Base-by-base conservation (phyloP, 1,140 invertebrate genomes). In the Metaphire vulgaris region DNA sequence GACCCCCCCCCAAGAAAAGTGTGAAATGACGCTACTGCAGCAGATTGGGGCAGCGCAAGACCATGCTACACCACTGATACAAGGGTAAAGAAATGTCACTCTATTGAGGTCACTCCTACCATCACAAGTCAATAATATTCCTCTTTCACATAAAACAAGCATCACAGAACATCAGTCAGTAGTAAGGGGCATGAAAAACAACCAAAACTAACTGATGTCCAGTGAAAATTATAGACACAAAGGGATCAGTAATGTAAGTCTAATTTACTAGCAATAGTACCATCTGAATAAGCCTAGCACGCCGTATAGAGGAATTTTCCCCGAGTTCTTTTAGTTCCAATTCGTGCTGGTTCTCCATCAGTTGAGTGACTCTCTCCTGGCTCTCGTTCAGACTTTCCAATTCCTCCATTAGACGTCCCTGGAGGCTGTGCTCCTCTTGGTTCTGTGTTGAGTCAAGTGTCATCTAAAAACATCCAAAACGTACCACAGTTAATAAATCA, bases 341-440 rank as follows among this genome's bases (percentile, higher is more conserved):
- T 87, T 96, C 94, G 76, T 96, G 90, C 87, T 98, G 96, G 79
- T 93, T 91, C 87, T 99, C 96, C 21, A 93, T 93, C 85, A 97
- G 95, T 91, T 97, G 97, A 87, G 94, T 94, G 86, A 97, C 97
- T 88, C 98, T 98, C 86, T 93, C 97, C 89, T 99, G 97, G 89
- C 98, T 99, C 77, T 96, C 97, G 84, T 94, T 96, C 81, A 99
- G 88, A 86, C 98, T 93, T 85, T 98, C 96, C 84, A 98, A 86
- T 88, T 99, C 97, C 85, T 97, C 95, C 84, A 94, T 92, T 81
- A 99, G 89, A 81, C 94, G 90, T 83, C 97, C 94, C 86, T 93
- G 90, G 75, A 93, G 85, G 81, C 91, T 89, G 81, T 90, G 89
- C 74, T 89, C 90, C 86, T 93, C 92, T 29, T 93, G 89, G 88